A percentile compares a stretch with the other conserved stretches of the same genome.
These are phyloP conservation scores for Meleagris gallopavo DNA, from an alignment of 2,113 vertebrate genomes.

Conservation along the genomic window DNA sequence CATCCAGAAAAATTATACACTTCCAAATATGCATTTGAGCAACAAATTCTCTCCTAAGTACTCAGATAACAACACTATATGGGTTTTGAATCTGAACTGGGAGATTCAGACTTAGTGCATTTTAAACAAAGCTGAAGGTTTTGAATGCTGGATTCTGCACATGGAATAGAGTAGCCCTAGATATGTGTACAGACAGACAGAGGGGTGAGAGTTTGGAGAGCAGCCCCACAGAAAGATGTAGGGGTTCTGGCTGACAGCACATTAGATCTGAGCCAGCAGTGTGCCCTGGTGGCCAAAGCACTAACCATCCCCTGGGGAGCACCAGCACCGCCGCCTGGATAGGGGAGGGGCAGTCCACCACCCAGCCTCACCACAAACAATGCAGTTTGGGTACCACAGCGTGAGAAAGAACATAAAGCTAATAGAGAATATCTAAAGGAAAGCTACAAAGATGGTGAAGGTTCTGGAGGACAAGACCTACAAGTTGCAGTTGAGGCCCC, in stretches of 20 bases:
- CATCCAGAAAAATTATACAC: not conserved
- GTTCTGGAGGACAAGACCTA: too few relatives aligned
- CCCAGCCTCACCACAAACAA: not conserved
- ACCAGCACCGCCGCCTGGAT: too few relatives aligned
- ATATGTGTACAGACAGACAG: not conserved
- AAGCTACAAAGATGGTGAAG: too few relatives aligned
- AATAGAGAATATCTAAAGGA: too few relatives aligned
- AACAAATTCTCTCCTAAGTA: not conserved
- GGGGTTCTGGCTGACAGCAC: not conserved
- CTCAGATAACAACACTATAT: rapidly evolving
- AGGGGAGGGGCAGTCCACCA: not conserved
- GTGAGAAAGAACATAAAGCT: too few relatives aligned
- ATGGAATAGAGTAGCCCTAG: not conserved
- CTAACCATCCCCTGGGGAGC: too few relatives aligned
- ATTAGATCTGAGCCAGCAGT: not conserved
- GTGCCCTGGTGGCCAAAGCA: not conserved
- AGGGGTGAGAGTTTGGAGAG: not conserved
- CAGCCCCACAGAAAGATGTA: not conserved
- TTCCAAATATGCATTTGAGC: not conserved
- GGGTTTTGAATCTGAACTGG: not conserved
- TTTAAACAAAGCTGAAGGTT: not conserved
- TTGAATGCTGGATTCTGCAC: not conserved
- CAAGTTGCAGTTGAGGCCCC: too few relatives aligned
- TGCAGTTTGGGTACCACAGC: too few relatives aligned
- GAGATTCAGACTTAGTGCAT: not conserved